phyloP scores from a whole-genome alignment of 2,797 vertebrate species.

The Myiothlypis coronata region DNA sequence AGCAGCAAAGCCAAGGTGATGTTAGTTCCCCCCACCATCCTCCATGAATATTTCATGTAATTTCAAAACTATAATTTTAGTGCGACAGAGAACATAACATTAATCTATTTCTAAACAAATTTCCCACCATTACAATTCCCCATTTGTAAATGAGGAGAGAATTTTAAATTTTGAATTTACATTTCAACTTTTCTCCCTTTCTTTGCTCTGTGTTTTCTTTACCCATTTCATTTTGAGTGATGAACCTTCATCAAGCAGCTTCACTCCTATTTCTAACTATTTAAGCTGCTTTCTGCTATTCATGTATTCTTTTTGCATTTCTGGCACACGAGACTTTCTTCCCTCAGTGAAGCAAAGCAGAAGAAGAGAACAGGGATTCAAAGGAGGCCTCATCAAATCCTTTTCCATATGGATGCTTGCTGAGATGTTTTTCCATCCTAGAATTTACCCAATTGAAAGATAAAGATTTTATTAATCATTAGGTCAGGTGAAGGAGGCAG shows the following conservation, averaged over 20 bases:
- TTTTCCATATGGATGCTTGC: background rate
- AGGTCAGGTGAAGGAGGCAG: background rate
- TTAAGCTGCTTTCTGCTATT: background rate
- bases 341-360: background rate
- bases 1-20: slow-evolving; percentile 33
- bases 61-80: slow-evolving; percentile 37
- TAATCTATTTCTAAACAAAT: slow-evolving; percentile 43
- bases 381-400: background rate
- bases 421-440: background rate
- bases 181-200: slow-evolving; percentile 1
- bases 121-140: background rate
- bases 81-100: slow-evolving; percentile 1
- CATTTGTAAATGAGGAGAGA: slow-evolving; percentile 15
- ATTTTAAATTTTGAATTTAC: slow-evolving; percentile 17
- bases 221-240: background rate
- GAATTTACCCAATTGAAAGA: background rate
- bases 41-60: slow-evolving; percentile 63
- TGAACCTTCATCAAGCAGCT: background rate
- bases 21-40: background rate
- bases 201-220: background rate
- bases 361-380: background rate
- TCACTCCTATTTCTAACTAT: background rate
- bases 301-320: background rate
- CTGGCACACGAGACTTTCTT: background rate
- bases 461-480: background rate